Percentiles rank a stretch among this genome's conserved stretches.
phyloP scores from a whole-genome alignment of 2,797 vertebrate species.

The Emys orbicularis region DNA sequence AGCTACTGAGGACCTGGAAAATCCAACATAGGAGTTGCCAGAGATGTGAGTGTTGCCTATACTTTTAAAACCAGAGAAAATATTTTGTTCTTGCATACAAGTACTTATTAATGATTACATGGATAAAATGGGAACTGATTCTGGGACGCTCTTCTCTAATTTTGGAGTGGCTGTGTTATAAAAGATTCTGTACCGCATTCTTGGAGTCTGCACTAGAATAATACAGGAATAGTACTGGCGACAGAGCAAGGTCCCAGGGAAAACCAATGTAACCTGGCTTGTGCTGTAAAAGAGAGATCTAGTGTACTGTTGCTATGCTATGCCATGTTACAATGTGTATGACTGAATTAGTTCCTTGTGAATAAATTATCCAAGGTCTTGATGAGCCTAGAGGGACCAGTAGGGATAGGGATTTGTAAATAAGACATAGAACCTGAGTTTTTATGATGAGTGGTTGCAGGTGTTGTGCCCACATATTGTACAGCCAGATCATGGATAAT shows the following conservation, averaged over 20 bases:
- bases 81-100: background rate
- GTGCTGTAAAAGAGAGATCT: background rate
- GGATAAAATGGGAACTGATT: background rate
- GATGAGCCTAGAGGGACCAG: background rate
- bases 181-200: background rate
- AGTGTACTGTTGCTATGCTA: background rate
- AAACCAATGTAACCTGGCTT: background rate
- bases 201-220: background rate
- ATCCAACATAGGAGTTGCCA: slow-evolving; percentile 11
- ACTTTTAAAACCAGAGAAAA: background rate
- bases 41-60: background rate
- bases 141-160: background rate
- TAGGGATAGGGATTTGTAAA: background rate
- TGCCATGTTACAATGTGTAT: background rate
- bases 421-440: background rate
- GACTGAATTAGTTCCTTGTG: background rate
- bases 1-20: slow-evolving; percentile 22
- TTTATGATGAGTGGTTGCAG: background rate
- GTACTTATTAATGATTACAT: background rate
- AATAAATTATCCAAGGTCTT: background rate
- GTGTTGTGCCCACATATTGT: background rate
- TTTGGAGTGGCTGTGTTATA: background rate
- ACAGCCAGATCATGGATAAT: background rate
- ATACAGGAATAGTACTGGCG: background rate
- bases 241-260: background rate